Percentiles rank a stretch among this genome's conserved stretches.
Evolutionary conservation across 53 echinoderm and acorn worm species (phyloP).

Genomic region (Antedon mediterranea): DNA sequence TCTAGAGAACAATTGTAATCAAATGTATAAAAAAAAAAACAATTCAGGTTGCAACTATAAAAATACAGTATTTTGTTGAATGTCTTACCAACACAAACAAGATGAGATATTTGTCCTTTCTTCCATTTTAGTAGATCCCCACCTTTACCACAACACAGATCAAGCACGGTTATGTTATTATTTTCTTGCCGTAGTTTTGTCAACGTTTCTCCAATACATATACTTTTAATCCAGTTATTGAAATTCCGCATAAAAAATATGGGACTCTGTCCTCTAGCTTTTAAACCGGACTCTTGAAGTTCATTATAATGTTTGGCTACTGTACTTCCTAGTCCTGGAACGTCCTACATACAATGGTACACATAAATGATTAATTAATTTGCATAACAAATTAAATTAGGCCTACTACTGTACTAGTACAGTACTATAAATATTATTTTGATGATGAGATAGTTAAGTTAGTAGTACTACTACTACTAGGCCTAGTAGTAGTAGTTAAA

Average conservation of each 20-base stretch:
- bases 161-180: constrained; percentile 43
- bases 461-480: too few species aligned
- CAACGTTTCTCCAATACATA: constrained; percentile 59
- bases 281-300: constrained; percentile 54
- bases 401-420: too few species aligned
- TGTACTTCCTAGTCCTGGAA: constrained; percentile 2
- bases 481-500: too few species aligned
- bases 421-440: too few species aligned
- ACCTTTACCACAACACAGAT: constrained; percentile 90
- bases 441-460: too few species aligned
- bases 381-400: too few species aligned
- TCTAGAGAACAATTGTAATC: constrained; percentile 23
- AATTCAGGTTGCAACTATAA: neutral
- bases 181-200: constrained; percentile 25
- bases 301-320: constrained; percentile 96
- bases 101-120: constrained; percentile 61
- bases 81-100: constrained; percentile 89
- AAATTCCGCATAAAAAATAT: constrained; percentile 89
- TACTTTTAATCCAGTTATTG: constrained; percentile 97
- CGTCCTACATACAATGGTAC: too few species aligned
- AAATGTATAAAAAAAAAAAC: neutral
- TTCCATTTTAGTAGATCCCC: constrained; percentile 97
- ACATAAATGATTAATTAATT: too few species aligned
- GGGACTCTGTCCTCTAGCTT: constrained; percentile 51
- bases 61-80: too few species aligned